Base-by-base conservation (phyloP, 2,113 vertebrate species). In the Megaceryle torquata region DNA sequence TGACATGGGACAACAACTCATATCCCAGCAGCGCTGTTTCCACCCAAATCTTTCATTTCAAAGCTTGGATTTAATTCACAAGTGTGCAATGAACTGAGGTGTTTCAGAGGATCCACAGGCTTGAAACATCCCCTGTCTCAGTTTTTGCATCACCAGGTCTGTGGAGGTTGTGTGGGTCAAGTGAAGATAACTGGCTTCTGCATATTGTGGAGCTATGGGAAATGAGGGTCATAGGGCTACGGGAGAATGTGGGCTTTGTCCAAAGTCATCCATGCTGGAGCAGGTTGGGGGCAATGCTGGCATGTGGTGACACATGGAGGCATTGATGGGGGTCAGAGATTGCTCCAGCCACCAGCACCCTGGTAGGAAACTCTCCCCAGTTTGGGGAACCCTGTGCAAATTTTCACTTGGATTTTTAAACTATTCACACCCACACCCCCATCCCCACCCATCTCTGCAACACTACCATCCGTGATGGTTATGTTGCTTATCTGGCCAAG, bases 11-110 rank as follows among this genome's bases (percentile, higher is more conserved):
- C 57, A 71, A 29, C 54, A 79, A 22, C 22, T 69, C n/a, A 1
- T 20, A 5, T 43, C 70, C 64, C 75, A 53, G 37, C 0, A 0
- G 43, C 39, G 43, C 50, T 35, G 5, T 37, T 74, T 44, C 50
- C 41, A 69, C 25, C 33, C 22, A 75, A 70, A 71, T 10, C 41
- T 59, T 41, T 13, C 4, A 28, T 24, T 67, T 63, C 24, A 15
- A 44, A 64, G 59, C 0, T 1, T 15, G 35, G 11, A 24, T 61
- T 91, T 44, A 51, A 63, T 41, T 69, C 44, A 26, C 19, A 25
- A 13, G 39, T 0, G 7, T 9, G 5, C 15, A 26, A 1, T 5
- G 19, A 43, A 7, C 53, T 41, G n/a, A n/a, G n/a, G n/a, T n/a
- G 33, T 28, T 54, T 44, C 51, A 21, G 50, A 44, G 25, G 37